Evolutionary conservation across 2,888 invertebrate genomes (phyloP), one percentile per base, ranked within the genome.

Genomic region (Tetheella fluctuosa): DNA sequence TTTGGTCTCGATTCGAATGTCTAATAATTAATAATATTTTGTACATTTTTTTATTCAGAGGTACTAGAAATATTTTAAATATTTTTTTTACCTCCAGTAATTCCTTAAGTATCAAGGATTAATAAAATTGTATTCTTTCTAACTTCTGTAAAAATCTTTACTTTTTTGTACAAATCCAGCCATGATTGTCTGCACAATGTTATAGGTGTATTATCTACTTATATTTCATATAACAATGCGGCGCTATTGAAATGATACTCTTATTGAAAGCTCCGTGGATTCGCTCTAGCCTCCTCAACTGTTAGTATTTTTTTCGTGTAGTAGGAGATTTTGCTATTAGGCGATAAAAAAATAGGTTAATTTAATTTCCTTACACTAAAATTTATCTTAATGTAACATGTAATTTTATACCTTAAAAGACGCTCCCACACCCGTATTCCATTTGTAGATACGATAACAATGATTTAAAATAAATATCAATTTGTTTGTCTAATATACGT

Each of bases 331-430:
- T 25, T 55, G 34, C 20, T 30, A 2, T 34, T 20, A 55, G 52
- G 66, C 64, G 57, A 71, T 74, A 76, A 76, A 76, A 76, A 75
- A 75, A 76, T 77, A 76, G 69, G 59, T 71, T 65, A 59, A 71
- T 69, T 71, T 67, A 68, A 60, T 59, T 70, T 65, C 59, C 67
- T 75, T 75, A 75, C 63, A 68, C 64, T 74, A 67, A 63, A 72
- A 70, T 74, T 72, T 75, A 64, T 64, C 73, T 70, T 73, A 72
- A 59, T 66, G 48, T 42, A 55, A 59, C 61, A 65, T 30, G 1
- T 30, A 54, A 39, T 30, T 30, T 30, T 34, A 30, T 10, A 20
- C 17, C 17, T 25, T n/a, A 6, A 6, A 25, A 17, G 37, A 13
- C 23, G 37, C 37, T 17, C 34, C 55, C 20, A 55, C 20, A 12